Base-by-base conservation (phyloP, 2,113 vertebrate species). In the Hippoglossus stenolepis region DNA sequence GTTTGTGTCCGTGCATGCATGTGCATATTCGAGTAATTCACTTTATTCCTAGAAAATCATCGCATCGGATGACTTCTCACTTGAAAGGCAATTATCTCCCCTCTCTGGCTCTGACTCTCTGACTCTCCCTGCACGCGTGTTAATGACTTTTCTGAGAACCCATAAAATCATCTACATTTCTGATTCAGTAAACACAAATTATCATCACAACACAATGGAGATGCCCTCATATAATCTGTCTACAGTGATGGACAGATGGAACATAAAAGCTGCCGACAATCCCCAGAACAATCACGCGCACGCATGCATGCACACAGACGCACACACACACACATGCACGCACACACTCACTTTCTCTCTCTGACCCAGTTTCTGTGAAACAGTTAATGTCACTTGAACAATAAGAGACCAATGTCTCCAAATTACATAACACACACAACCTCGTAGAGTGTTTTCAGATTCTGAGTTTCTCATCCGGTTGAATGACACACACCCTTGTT, bases 201-300 rank as follows among this genome's bases (percentile, higher is more conserved):
- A 70, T 81, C 26, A 70, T n/a, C 58, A 26, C 28, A 70, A 49
- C 31, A 76, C 79, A 89, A 77, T 80, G 38, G 58, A 70, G 58
- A 81, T 61, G 18, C 51, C 31, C 73, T 85, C 26, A 75, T 85
- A 54, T 69, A 87, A 91, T 90, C 84, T 57, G 15, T 66, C 38
- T 45, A 26, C 8, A 8, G 49, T 86, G 68, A 85, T 77, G 73
- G 83, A 69, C 81, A 86, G 82, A 82, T 87, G 85, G 70, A 85
- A 53, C 59, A 84, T 70, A 45, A 90, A 85, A 85, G 77, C 71
- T 78, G 47, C 24, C 64, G 53, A 78, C 73, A 82, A 85, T 75
- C 78, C 61, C 77, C 40, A 38, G 40, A 57, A 43, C 43, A 23
- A 65, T 24, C 35, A 24, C 38, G 20, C 51, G 54, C 35, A 38